phyloP scores from a whole-genome alignment of 2,888 invertebrate species.

The Netelia inedita region DNA sequence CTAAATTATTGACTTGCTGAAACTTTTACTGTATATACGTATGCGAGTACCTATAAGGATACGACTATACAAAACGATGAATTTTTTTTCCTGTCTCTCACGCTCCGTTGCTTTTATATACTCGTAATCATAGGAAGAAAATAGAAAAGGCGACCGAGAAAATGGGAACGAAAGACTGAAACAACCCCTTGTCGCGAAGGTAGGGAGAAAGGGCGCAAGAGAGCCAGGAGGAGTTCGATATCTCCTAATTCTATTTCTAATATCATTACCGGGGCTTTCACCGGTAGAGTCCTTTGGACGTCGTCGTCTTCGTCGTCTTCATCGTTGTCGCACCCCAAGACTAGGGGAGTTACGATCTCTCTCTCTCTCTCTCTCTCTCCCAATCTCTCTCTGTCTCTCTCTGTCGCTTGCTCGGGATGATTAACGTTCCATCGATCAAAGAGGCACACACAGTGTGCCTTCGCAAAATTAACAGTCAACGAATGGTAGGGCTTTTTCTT shows the following conservation, averaged over 20 bases:
- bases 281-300: slow-evolving; percentile 56
- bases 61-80: too few relatives aligned
- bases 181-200: neutral
- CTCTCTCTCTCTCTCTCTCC: neutral
- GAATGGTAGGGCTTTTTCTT: slow-evolving; percentile 38
- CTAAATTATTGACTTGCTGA: too few relatives aligned
- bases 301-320: slow-evolving; percentile 36
- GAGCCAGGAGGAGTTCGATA: slow-evolving; percentile 34
- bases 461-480: slow-evolving; percentile 59
- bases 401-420: slow-evolving; percentile 57
- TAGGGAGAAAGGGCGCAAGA: slow-evolving; percentile 18
- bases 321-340: slow-evolving; percentile 9
- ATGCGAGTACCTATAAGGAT: too few relatives aligned
- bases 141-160: neutral
- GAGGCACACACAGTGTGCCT: slow-evolving; percentile 57
- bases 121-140: neutral
- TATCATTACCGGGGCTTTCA: slow-evolving; percentile 66
- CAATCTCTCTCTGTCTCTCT: too few relatives aligned
- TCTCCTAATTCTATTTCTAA: slow-evolving; percentile 69
- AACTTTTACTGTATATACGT: too few relatives aligned
- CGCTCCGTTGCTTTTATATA: neutral
- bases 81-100: neutral
- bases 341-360: slow-evolving; percentile 56
- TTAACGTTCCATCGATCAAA: slow-evolving; percentile 74
- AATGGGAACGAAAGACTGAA: slow-evolving; percentile 1